phyloP scores from a whole-genome alignment of 2,888 invertebrate species.

The Fissipunctia ypsillon region DNA sequence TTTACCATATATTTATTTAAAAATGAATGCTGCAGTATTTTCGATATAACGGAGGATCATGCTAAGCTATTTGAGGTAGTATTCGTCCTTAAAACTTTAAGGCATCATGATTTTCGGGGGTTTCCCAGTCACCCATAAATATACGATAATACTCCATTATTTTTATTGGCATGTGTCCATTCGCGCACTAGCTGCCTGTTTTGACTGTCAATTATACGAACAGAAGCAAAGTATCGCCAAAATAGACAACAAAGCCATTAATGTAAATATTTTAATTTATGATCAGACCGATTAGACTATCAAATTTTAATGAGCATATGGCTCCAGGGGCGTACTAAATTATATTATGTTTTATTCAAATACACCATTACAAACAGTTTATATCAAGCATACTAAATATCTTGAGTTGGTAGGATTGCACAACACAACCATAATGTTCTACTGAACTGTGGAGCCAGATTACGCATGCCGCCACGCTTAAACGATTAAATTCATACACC shows the following conservation, averaged over 20 bases:
- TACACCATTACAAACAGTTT: constrained; percentile 30
- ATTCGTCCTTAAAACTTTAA: not conserved
- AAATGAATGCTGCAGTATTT: too few relatives aligned
- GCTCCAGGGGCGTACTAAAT: constrained; percentile 9
- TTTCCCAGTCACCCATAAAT: constrained; percentile 4
- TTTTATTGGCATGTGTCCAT: constrained; percentile 26
- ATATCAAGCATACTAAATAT: constrained; percentile 23
- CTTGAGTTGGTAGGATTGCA: constrained; percentile 3
- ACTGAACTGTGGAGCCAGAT: constrained; percentile 15
- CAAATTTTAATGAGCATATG: constrained; percentile 37
- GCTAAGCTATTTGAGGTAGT: too few relatives aligned
- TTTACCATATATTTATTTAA: too few relatives aligned
- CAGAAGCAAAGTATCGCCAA: constrained; percentile 4
- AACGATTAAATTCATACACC: constrained; percentile 37
- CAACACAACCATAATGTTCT: constrained; percentile 18
- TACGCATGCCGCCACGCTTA: constrained; percentile 20
- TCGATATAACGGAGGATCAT: too few relatives aligned
- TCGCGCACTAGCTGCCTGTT: not conserved
- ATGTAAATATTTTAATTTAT: constrained; percentile 41
- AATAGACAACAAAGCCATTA: constrained; percentile 35
- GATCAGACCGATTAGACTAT: constrained; percentile 1
- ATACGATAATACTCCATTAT: constrained; percentile 13
- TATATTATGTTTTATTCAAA: constrained; percentile 37
- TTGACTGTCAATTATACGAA: constrained; percentile 2
- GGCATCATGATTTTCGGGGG: not conserved